Evolutionary conservation across 2,888 invertebrate genomes (phyloP).

Genomic region (Spatulosminthurus flaviceps): DNA sequence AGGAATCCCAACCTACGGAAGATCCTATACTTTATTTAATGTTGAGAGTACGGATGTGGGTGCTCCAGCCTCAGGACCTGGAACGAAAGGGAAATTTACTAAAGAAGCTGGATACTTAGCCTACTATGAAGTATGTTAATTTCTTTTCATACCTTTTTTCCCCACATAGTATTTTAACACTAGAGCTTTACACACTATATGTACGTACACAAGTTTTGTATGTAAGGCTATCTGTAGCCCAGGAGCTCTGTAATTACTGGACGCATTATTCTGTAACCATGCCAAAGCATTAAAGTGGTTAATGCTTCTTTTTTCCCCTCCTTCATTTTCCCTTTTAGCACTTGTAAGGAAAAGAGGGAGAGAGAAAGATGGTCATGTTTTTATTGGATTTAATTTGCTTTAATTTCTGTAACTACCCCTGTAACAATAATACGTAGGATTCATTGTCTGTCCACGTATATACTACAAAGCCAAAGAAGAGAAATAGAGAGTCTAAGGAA

Average conservation of each 20-base stretch:
- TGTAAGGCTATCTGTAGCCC: not conserved
- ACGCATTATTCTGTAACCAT: conserved; percentile 15
- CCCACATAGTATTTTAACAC: not conserved
- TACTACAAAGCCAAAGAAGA: not conserved
- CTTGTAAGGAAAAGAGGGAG: not conserved
- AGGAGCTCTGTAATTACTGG: not conserved
- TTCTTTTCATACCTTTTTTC: not conserved
- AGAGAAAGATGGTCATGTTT: not conserved
- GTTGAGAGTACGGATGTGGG: conserved; percentile 85
- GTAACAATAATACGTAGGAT: not conserved
- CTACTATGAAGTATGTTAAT: conserved; percentile 81
- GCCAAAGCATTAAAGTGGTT: conserved; percentile 7
- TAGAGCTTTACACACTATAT: no score
- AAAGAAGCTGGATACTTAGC: conserved; percentile 92
- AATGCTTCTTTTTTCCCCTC: not conserved
- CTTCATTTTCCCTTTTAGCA: conserved; percentile 4
- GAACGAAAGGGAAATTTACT: conserved; percentile 89
- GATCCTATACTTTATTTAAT: conserved; percentile 88
- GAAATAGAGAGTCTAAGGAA: no score
- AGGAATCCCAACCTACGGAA: conserved; percentile 74
- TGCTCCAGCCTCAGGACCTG: conserved; percentile 88
- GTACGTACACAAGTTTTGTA: no score
- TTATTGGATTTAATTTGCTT: conserved; percentile 18
- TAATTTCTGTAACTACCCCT: conserved; percentile 12
- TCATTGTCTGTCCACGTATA: not conserved